phyloP scores from a whole-genome alignment of 1,140 invertebrate species.

The Arctopsyche grandis region DNA sequence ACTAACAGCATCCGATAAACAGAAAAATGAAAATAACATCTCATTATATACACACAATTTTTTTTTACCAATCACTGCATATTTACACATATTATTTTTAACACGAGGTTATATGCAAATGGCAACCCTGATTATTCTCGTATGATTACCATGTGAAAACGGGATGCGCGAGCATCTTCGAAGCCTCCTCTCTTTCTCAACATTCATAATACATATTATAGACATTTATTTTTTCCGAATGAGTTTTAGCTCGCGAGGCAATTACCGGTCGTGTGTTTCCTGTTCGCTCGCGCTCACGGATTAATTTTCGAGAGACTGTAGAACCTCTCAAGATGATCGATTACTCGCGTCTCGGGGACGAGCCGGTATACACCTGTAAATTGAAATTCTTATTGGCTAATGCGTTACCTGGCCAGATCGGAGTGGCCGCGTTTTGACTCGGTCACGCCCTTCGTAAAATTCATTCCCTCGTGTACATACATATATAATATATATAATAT shows the following conservation, averaged over 20 bases:
- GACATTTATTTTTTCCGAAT: background rate
- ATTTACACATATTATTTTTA: background rate
- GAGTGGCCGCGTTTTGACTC: slow-evolving; percentile 13
- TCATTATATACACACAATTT: background rate
- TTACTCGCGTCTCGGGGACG: slow-evolving; percentile 37
- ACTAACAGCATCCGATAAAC: too few species aligned
- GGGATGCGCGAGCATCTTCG: background rate
- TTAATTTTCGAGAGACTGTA: slow-evolving; percentile 35
- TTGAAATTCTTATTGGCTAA: slow-evolving; percentile 59
- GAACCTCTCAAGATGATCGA: slow-evolving; percentile 49
- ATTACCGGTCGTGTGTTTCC: slow-evolving; percentile 37
- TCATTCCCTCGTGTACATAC: background rate
- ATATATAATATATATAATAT: slow-evolving; percentile 2
- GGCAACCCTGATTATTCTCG: slow-evolving; percentile 6
- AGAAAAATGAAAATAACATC: too few species aligned
- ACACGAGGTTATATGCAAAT: background rate
- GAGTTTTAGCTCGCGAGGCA: slow-evolving; percentile 7
- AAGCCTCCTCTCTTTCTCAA: background rate
- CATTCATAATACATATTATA: background rate
- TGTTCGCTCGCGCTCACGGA: slow-evolving; percentile 3
- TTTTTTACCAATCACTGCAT: background rate
- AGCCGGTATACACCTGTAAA: slow-evolving; percentile 44
- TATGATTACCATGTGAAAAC: background rate
- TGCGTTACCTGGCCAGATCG: slow-evolving; percentile 65
- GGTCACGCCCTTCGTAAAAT: slow-evolving; percentile 33